Evolutionary conservation across 2,797 vertebrate species (phyloP), one percentile per base, ranked within the genome.

Genomic region (Lindbergichthys nudifrons): DNA sequence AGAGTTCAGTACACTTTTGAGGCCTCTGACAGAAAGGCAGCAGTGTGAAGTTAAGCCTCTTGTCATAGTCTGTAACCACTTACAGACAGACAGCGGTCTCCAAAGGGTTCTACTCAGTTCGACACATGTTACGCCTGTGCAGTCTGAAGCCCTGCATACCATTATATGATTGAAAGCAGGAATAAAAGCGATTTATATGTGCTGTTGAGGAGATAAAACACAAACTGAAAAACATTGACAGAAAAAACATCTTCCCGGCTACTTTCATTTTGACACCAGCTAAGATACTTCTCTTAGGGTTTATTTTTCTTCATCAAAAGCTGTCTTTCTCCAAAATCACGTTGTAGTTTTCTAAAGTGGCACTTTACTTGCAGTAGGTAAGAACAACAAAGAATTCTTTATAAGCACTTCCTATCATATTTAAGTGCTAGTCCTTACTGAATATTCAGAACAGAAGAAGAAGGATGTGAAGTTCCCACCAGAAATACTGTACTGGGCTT

Each of bases 51-150:
- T 75, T 80, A 81, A 86, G 79, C 84, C 75, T 80, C 82, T 73
- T 87, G 89, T 92, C 88, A 91, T 67, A 85, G 89, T 83, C 80
- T 63, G 74, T 80, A 82, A 89, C 70, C 73, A 75, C 72, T 88
- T 68, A 75, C 75, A 86, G 84, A 83, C 87, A 86, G 80, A 88
- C 78, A 62, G 10, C 11, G 39, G 75, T 76, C 81, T 82, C 73
- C 79, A 80, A 88, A 83, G 84, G 77, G 73, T 80, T 87, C 76
- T 58, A 60, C 80, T 81, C 70, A 72, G 81, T 5, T 63, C 73
- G 76, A 73, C 86, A 81, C 71, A 85, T 71, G 74, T 70, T 70
- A 64, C 36, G 68, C 64, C 39, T 42, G 65, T 48, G 57, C 53
- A 69, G 71, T 61, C 70, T 48, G 51, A 63, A 70, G 67, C 39